Evolutionary conservation across 2,888 invertebrate genomes (phyloP).

Genomic region (Xylocampa areola): DNA sequence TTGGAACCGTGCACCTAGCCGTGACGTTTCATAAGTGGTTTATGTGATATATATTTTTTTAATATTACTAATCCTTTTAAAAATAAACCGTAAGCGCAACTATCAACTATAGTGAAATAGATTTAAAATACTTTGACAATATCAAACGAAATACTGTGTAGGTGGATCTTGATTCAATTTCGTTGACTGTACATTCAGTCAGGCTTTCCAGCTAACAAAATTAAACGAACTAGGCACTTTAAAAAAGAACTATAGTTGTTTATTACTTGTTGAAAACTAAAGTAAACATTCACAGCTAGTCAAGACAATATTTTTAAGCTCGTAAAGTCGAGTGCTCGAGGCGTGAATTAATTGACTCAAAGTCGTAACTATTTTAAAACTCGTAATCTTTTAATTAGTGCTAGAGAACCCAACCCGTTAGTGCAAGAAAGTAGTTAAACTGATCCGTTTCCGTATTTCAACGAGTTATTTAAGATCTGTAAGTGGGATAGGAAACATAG

Average conservation of each 20-base stretch:
- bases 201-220: constrained; percentile 8
- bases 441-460: constrained; percentile 41
- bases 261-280: constrained; percentile 42
- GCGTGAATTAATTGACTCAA: constrained; percentile 54
- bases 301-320: constrained; percentile 55
- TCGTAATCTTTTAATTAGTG: constrained; percentile 59
- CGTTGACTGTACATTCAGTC: no score
- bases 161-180: no score
- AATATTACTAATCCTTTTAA: no score
- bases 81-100: no score
- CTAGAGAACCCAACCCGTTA: constrained; percentile 33
- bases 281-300: constrained; percentile 52
- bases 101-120: no score
- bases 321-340: constrained; percentile 49
- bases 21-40: no score
- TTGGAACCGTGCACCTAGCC: no score
- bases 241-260: constrained; percentile 27
- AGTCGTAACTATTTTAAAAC: constrained; percentile 57
- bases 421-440: constrained; percentile 44
- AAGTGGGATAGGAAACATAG: no score
- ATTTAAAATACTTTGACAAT: no score
- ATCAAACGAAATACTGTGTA: no score
- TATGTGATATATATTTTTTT: no score
- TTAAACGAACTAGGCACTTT: not conserved
- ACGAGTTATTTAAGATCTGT: constrained; percentile 26